Conservation (phyloP, 2,113 vertebrate genomes). For the Pristiophorus japonicus region DNA sequence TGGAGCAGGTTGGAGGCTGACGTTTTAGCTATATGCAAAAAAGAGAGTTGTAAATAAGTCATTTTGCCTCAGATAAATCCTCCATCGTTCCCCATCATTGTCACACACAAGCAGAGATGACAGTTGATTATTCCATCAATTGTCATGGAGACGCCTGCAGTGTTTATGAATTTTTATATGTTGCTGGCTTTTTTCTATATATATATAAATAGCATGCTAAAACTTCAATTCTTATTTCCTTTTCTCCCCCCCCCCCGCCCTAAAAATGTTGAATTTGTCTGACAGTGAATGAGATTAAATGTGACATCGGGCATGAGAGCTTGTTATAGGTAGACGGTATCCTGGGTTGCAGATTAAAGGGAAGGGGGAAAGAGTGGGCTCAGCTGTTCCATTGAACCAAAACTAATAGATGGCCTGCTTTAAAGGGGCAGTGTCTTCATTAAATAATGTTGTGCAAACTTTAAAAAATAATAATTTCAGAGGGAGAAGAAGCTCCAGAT, state of each 20-base stretch:
- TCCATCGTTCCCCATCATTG: slow-evolving; percentile 59
- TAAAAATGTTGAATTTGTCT: neutral
- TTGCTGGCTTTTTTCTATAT: neutral
- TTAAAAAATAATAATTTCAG: neutral
- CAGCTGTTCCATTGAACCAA: slow-evolving; percentile 52
- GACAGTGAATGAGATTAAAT: slow-evolving; percentile 29
- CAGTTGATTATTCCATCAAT: slow-evolving; percentile 56
- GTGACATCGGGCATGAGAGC: neutral
- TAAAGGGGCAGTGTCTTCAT: slow-evolving; percentile 48
- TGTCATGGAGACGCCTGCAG: slow-evolving; percentile 51
- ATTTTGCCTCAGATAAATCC: slow-evolving; percentile 58
- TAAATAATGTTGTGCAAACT: neutral
- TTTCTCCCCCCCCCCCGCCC: neutral
- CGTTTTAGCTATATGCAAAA: slow-evolving; percentile 50
- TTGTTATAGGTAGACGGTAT: neutral
- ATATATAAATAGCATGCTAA: neutral
- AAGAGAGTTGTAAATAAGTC: slow-evolving; percentile 55
- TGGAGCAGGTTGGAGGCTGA: slow-evolving; percentile 49
- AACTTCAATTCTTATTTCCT: neutral
- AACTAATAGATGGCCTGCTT: slow-evolving; percentile 54
- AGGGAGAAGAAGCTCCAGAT: neutral
- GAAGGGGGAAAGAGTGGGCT: slow-evolving; percentile 40
- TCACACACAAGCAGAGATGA: slow-evolving; percentile 56
- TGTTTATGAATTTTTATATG: slow-evolving; percentile 45
- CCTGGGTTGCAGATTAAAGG: neutral